phyloP scores from a whole-genome alignment of 37 sponge, comb jelly and placozoan genomes.

The Amphimedon queenslandica region DNA sequence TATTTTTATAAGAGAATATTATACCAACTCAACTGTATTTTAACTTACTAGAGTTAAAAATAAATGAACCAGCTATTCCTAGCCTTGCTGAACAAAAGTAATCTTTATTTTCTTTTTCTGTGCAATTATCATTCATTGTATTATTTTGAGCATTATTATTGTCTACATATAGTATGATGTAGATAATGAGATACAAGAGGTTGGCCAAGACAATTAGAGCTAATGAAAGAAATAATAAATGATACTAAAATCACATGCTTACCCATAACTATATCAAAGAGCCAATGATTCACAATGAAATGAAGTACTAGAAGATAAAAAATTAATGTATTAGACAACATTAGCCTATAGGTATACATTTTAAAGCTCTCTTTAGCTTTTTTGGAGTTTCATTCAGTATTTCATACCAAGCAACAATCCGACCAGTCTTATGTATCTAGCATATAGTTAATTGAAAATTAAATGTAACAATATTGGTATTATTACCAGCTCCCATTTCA shows the following conservation, averaged over 20 bases:
- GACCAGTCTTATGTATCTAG: not conserved
- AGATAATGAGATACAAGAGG: conserved; percentile 37
- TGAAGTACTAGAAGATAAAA: not conserved
- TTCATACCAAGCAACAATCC: conserved; percentile 5
- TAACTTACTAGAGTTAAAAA: not conserved
- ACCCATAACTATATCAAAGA: conserved; percentile 1
- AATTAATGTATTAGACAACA: no score
- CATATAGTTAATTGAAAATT: not conserved
- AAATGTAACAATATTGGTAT: no score
- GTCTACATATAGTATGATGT: not conserved
- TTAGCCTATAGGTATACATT: not conserved
- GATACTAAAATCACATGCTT: no score
- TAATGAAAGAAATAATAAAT: conserved; percentile 5
- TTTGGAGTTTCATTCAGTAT: no score
- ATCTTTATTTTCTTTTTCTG: not conserved
- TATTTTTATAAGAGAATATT: not conserved
- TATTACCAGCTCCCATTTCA: conserved; percentile 61
- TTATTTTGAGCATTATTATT: no score
- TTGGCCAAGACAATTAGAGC: conserved; percentile 37
- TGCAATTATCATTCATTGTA: no score
- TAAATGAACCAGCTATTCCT: not conserved
- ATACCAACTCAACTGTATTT: not conserved
- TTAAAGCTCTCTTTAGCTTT: not conserved
- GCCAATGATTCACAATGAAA: not conserved
- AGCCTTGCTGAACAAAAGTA: not conserved